These are phyloP conservation scores for Prunella himalayana DNA, from an alignment of 2,113 vertebrate genomes.

Conservation along the genomic window DNA sequence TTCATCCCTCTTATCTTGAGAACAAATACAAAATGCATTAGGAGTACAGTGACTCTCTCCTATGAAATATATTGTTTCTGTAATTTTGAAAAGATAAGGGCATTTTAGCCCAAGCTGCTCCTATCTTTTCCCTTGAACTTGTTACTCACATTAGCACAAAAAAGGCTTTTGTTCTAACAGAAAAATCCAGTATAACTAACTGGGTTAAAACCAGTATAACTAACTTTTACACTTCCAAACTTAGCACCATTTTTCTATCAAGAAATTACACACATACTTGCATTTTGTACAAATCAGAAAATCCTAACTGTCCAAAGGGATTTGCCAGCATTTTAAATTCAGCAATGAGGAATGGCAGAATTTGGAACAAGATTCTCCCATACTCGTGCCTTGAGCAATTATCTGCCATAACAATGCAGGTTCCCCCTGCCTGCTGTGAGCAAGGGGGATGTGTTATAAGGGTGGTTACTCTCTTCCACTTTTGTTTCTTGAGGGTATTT, in stretches of 20 bases:
- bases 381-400: background rate
- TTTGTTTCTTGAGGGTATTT: background rate
- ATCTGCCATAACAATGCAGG: background rate
- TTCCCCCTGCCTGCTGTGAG: background rate
- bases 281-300: background rate
- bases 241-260: background rate
- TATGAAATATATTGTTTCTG: background rate
- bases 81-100: slow-evolving; percentile 17
- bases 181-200: background rate
- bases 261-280: background rate
- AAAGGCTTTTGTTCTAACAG: background rate
- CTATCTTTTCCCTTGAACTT: background rate
- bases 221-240: background rate
- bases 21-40: slow-evolving; percentile 30
- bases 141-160: background rate
- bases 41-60: background rate
- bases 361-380: background rate
- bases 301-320: background rate
- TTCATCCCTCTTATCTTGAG: background rate
- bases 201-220: background rate
- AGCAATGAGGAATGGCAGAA: background rate
- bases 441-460: background rate
- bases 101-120: background rate
- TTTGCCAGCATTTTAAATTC: background rate
- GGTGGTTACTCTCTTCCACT: background rate